phyloP scores from a whole-genome alignment of 2,888 invertebrate species.

The Hyppa rectilinea region DNA sequence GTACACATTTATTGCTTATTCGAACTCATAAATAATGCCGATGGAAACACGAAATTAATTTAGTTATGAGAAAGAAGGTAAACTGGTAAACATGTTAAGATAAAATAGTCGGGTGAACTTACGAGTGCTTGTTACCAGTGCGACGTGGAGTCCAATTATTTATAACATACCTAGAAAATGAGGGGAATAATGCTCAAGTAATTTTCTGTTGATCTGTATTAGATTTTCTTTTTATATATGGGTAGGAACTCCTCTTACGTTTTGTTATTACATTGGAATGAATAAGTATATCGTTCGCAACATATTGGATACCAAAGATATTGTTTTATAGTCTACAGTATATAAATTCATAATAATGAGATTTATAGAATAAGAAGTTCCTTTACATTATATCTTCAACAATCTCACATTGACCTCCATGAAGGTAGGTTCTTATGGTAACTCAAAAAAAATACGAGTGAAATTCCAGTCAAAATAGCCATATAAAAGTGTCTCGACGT shows the following conservation, averaged over 20 bases:
- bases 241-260: constrained; percentile 36
- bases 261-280: constrained; percentile 48
- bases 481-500: constrained; percentile 64
- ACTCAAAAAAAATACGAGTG: constrained; percentile 33
- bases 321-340: not conserved
- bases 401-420: constrained; percentile 48
- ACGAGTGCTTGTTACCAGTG: constrained; percentile 68
- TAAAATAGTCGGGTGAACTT: constrained; percentile 74
- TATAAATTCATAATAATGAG: not conserved
- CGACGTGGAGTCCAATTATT: constrained; percentile 71
- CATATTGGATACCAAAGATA: constrained; percentile 14
- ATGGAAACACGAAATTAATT: constrained; percentile 89
- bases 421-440: constrained; percentile 30
- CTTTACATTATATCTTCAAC: constrained; percentile 17
- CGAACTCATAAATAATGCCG: constrained; percentile 88
- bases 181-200: constrained; percentile 58
- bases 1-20: constrained; percentile 89
- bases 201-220: constrained; percentile 64
- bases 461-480: constrained; percentile 56
- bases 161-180: constrained; percentile 69
- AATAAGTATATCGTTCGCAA: constrained; percentile 15
- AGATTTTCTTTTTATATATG: constrained; percentile 60
- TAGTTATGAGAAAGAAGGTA: constrained; percentile 83
- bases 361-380: constrained; percentile 2
- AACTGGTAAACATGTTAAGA: constrained; percentile 78